Conservation (phyloP, 2,797 vertebrate species). For the Cygnus olor region DNA sequence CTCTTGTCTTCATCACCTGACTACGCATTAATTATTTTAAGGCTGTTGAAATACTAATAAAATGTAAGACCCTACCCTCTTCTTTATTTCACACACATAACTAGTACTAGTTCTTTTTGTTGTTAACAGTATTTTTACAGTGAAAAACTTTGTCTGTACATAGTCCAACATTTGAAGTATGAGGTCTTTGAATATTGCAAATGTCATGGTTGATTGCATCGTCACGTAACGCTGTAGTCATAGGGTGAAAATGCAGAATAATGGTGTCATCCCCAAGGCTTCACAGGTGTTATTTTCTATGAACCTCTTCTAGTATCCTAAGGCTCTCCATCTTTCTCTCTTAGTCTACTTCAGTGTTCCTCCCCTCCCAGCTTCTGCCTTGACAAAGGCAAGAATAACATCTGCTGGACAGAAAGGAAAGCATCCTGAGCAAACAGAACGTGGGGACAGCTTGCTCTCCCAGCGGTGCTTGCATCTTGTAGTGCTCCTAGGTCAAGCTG, state of each 20-base stretch:
- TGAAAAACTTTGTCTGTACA: background rate
- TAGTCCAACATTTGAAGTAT: background rate
- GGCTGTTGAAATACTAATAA: background rate
- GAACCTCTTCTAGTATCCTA: background rate
- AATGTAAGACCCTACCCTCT: background rate
- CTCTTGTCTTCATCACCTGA: background rate
- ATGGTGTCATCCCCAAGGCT: background rate
- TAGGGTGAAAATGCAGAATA: background rate
- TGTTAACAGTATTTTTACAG: background rate
- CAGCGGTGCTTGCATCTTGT: background rate
- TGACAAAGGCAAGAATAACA: background rate
- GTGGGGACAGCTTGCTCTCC: rapidly evolving
- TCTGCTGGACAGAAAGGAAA: background rate
- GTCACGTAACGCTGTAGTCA: background rate
- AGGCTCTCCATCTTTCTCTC: background rate
- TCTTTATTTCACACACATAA: background rate
- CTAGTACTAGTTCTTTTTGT: background rate
- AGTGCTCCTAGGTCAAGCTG: background rate
- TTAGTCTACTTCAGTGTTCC: background rate
- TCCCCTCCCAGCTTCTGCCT: background rate
- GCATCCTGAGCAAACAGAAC: background rate
- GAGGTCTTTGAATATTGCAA: background rate
- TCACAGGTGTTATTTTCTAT: background rate
- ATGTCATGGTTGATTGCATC: background rate
- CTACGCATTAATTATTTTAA: background rate